Percentiles rank a stretch among this genome's conserved stretches.
phyloP scores from a whole-genome alignment of 2,797 vertebrate species.

The Malacoraja senta region DNA sequence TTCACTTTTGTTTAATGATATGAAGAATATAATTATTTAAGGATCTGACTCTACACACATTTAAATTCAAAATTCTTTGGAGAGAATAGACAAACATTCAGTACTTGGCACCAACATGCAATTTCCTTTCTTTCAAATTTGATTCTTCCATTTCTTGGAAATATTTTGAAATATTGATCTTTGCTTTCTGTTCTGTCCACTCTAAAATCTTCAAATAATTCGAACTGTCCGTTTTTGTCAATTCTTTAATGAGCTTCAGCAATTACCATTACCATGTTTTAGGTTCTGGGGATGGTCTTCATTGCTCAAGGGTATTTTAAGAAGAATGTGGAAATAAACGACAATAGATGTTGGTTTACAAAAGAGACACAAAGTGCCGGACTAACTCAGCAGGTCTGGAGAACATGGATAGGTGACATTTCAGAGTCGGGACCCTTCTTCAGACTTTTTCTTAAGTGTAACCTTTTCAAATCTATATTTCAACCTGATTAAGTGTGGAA shows the following conservation, averaged over 20 bases:
- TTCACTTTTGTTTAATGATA: constrained; percentile 13
- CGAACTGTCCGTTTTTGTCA: not conserved
- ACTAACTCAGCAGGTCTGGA: too few species aligned
- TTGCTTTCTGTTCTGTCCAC: not conserved
- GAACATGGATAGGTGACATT: too few species aligned
- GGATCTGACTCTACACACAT: not conserved
- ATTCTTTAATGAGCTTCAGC: not conserved
- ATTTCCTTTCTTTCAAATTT: constrained; percentile 15
- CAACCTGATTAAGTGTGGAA: constrained; percentile 7
- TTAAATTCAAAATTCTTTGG: constrained; percentile 3
- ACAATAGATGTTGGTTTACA: too few species aligned
- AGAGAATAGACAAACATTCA: constrained; percentile 5
- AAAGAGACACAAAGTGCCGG: too few species aligned
- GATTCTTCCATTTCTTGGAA: not conserved
- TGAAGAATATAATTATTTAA: not conserved
- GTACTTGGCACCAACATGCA: not conserved
- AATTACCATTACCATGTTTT: not conserved
- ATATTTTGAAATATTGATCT: not conserved
- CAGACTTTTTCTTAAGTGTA: too few species aligned
- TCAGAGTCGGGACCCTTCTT: too few species aligned
- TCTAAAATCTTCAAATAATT: not conserved
- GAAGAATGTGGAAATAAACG: too few species aligned
- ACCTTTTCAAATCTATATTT: too few species aligned
- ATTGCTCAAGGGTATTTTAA: constrained; percentile 3
- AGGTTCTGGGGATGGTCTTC: not conserved